Evolutionary conservation across 2,797 vertebrate genomes (phyloP), one percentile per base, ranked within the genome.

Genomic region (Sebastes vulpes): DNA sequence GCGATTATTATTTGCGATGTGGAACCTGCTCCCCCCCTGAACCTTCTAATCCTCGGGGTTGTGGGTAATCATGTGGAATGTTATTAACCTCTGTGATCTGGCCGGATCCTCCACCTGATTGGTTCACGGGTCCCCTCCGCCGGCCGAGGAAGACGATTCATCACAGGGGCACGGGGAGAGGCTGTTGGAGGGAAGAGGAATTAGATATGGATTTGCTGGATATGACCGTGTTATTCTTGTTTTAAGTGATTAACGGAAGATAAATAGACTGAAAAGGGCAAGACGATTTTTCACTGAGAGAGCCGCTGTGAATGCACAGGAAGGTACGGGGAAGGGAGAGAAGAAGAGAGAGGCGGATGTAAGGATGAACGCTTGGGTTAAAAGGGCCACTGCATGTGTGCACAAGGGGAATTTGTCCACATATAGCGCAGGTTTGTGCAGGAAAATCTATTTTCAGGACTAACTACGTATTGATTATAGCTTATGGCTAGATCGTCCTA

Each of bases 11-110:
- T 90, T 89, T 89, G 68, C 75, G 68, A 68, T 58, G 77, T 75
- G 79, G 77, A 90, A 81, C 77, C 66, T 59, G 75, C 79, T 70
- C 87, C 31, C 7, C 21, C 28, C 11, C 4, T 61, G 78, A 84
- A 83, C 84, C 75, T 31, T 76, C 56, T 89, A 88, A 92, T 93
- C 91, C 86, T 21, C 9, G 42, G 79, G 64, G 59, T 87, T 84
- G 77, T 81, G 88, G 85, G 88, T 92, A 92, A 95, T 95, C 84
- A 92, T 88, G 88, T 81, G 81, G 77, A 92, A 91, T 75, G 89
- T 90, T 90, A 94, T 96, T 96, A 95, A 95, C 93, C 93, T 87
- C 88, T 29, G 65, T 32, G 86, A 92, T 88, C 83, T 57, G 82
- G 31, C 42, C 29, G 71, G 82, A 84, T 82, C 85, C 42, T 67